Evolutionary conservation across 1,140 invertebrate genomes (phyloP), one percentile per base, ranked within the genome.

Genomic region (Tetramorium simillimum): DNA sequence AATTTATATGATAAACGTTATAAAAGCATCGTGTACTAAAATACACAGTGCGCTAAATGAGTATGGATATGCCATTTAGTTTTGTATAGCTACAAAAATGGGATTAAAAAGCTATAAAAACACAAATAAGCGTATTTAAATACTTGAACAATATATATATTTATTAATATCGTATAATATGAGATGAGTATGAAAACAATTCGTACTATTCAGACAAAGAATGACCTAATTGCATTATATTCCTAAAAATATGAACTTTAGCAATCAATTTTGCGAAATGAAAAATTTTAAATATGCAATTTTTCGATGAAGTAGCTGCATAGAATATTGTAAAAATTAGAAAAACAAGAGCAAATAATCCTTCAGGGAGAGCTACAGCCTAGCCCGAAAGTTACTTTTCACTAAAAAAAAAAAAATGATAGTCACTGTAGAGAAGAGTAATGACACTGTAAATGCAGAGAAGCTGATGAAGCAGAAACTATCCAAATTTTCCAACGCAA

Each of bases 391-490:
- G 62, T 86, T 58, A 82, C 67, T 81, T 89, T 46, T 53, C 37
- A 63, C 46, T 60, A 58, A 67, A 89, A 88, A 88, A 75, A n/a
- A 88, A 88, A 88, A 88, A 75, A 72, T 85, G 53, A 86, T 73
- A 62, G 72, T 51, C 73, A n/a, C 24, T 0, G 24, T 33, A 4
- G 33, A 10, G 12, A n/a, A 16, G 65, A 67, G 73, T 53, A 70
- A 60, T 72, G 24, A 73, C 33, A 24, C 65, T 81, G 63, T 70
- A 43, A 70, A 70, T 40, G 77, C 14, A 51, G n/a, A 63, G 58
- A 37, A 67, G n/a, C 63, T 56, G 33, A 69, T 69, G 63, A 81
- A 69, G 49, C 63, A 14, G 33, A 28, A 43, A 81, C 78, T 69
- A 37, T 81, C 49, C 14, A 58, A 81, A 70, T 81, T 70, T 56